Evolutionary conservation across 2,113 vertebrate species (phyloP).

Genomic region (Synodontis membranacea): DNA sequence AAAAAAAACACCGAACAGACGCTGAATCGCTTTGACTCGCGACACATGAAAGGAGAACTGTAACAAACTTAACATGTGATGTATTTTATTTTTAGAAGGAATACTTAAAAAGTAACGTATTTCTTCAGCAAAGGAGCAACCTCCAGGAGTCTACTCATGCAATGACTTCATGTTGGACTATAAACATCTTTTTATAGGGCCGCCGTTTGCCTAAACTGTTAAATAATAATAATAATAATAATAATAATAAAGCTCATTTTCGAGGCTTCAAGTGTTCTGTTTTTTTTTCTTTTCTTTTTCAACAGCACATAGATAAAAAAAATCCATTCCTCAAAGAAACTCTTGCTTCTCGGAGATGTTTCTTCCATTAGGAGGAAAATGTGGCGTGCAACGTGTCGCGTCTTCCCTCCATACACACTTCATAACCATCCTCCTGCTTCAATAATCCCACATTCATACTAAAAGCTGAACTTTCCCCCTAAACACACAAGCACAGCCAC

Average conservation of each 20-base stretch:
- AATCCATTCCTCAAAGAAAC: not conserved
- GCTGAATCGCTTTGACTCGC: no score
- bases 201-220: not conserved
- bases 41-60: no score
- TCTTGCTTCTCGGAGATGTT: not conserved
- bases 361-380: constrained; percentile 6
- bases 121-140: no score
- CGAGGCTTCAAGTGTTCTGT: not conserved
- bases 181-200: not conserved
- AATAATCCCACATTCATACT: not conserved
- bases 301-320: no score
- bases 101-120: no score
- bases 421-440: not conserved
- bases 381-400: constrained; percentile 41
- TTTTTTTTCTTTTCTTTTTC: no score
- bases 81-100: no score
- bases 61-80: no score
- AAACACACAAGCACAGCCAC: not conserved
- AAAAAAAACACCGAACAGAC: no score
- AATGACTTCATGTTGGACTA: not conserved
- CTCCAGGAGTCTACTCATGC: no score
- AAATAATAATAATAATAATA: no score
- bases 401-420: not conserved
- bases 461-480: not conserved
- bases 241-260: not conserved